Evolutionary conservation across 1,140 invertebrate genomes (phyloP).

Genomic region (Tribolium madens): DNA sequence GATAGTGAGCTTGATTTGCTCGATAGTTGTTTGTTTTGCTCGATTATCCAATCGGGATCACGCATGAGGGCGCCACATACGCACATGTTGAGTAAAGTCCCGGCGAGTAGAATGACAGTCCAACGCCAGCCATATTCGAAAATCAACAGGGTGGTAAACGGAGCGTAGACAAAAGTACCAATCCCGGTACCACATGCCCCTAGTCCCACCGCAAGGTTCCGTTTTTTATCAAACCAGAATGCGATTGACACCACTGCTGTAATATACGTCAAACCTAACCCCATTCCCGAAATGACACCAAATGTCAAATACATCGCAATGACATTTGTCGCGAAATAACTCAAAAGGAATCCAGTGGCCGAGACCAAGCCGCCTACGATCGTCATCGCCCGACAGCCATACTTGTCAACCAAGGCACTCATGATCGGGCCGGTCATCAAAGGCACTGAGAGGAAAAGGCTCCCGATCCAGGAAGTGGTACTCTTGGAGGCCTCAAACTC

Average conservation of each 20-base stretch:
- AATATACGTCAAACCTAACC: conserved; percentile 88
- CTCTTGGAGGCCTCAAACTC: conserved; percentile 86
- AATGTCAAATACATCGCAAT: conserved; percentile 87
- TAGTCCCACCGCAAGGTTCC: conserved; percentile 92
- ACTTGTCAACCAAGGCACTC: conserved; percentile 88
- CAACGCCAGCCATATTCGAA: conserved; percentile 88
- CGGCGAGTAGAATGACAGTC: conserved; percentile 79
- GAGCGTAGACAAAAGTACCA: conserved; percentile 88
- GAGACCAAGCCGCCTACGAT: conserved; percentile 84
- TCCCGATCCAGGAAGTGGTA: conserved; percentile 89
- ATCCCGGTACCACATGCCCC: conserved; percentile 91
- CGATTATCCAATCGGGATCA: conserved; percentile 82
- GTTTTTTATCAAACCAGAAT: conserved; percentile 95
- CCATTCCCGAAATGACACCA: conserved; percentile 87
- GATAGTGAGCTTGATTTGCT: conserved; percentile 62
- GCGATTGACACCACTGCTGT: conserved; percentile 93
- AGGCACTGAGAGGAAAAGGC: conserved; percentile 89
- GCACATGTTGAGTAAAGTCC: conserved; percentile 79
- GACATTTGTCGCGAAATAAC: conserved; percentile 78
- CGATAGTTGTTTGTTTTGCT: conserved; percentile 66
- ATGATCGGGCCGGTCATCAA: conserved; percentile 88
- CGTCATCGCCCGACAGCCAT: conserved; percentile 87
- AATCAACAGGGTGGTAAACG: conserved; percentile 81
- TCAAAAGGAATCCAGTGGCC: conserved; percentile 83
- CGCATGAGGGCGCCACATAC: conserved; percentile 90